Evolutionary conservation across 1,140 invertebrate genomes (phyloP), one percentile per base, ranked within the genome.

Genomic region (Asobara japonica): DNA sequence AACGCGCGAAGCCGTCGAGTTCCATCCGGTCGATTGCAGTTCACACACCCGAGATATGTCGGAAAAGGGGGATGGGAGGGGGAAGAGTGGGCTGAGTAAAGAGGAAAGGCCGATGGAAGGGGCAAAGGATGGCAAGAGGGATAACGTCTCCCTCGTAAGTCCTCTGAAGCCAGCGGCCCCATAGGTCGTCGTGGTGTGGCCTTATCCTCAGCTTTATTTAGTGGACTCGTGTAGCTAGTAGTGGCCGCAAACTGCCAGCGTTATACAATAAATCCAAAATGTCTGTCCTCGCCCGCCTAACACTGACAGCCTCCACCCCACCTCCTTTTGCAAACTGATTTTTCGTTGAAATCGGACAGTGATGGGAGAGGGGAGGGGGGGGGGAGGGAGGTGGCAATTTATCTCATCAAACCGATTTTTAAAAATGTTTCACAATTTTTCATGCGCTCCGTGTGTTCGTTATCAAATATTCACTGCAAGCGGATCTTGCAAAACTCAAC

Each of bases 21-120:
- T 65, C 72, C 78, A 84, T 84, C 80, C 82, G 79, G 77, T 83
- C 81, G 82, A 84, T 84, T 84, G 81, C 77, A 77, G 62, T 64
- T 20, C 20, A 22, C 36, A 45, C 5, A 36, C 22, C 11, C 56
- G 31, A 71, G 45, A 65, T 60, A 64, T 13, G 31, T 29, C 30
- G 18, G 56, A 29, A 27, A 51, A 62, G 61, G 38, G 61, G 51
- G 13, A 45, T 8, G 36, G 66, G 65, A 45, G 30, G 0, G 41
- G 60, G 29, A 25, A 25, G 8, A 22, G 69, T 38, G 41, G 41
- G 41, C 7, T 38, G 20, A 48, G 73, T 27, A 45, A 31, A 31
- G 68, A 65, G 36, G 36, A 30, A 67, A 73, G 29, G 67, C 45
- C 27, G 22, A 33, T 64, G 51, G 36, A 62, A 64, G 48, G 38